Evolutionary conservation across 1,140 invertebrate species (phyloP).

Genomic region (Cyphomyrmex costatus): DNA sequence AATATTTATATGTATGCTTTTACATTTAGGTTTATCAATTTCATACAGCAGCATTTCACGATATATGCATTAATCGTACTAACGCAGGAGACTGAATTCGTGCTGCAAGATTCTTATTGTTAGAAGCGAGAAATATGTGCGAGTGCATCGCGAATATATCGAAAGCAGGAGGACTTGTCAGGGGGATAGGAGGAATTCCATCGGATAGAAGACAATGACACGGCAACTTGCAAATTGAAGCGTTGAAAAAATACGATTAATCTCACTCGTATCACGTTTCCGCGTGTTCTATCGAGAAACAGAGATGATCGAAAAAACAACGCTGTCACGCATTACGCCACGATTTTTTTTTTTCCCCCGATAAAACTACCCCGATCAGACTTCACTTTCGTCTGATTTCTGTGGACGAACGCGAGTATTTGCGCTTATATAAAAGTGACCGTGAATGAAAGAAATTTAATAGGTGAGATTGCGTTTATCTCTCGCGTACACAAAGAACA

Average conservation of each 20-base stretch:
- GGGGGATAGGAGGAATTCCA: background rate
- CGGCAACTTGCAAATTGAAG: constrained; percentile 31
- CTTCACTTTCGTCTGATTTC: constrained; percentile 15
- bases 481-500: constrained; percentile 35
- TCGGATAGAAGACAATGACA: background rate
- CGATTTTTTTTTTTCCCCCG: constrained; percentile 34
- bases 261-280: constrained; percentile 19
- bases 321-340: background rate
- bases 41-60: no score
- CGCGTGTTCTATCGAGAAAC: constrained; percentile 1
- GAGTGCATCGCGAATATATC: background rate
- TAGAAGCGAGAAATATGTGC: background rate
- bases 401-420: constrained; percentile 1
- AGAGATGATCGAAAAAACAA: background rate
- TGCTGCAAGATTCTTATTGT: no score
- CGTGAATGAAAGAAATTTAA: constrained; percentile 42
- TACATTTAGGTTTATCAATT: no score
- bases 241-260: constrained; percentile 49
- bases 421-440: constrained; percentile 13
- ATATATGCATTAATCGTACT: no score
- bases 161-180: background rate
- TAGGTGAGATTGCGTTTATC: background rate
- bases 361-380: background rate
- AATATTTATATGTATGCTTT: no score
- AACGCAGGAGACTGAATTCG: no score